These are phyloP conservation scores for Cantharis rustica DNA, from an alignment of 2,888 invertebrate genomes.

Conservation along the genomic window DNA sequence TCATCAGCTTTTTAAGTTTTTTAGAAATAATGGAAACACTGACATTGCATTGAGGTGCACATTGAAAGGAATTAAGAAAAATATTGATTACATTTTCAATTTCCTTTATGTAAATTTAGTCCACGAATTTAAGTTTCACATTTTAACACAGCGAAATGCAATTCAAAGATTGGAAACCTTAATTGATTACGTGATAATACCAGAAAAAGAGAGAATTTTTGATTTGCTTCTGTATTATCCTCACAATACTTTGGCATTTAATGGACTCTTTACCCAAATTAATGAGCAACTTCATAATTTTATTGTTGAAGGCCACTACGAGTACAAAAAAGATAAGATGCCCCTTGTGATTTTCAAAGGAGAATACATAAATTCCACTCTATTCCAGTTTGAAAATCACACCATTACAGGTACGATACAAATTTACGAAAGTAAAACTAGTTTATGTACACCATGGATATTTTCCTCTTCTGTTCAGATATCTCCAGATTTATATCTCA, in stretches of 20 bases:
- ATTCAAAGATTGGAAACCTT: conserved; percentile 31
- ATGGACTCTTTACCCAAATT: conserved; percentile 22
- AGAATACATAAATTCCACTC: conserved; percentile 32
- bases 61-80: conserved; percentile 29
- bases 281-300: conserved; percentile 6
- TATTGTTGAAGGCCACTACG: conserved; percentile 12
- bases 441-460: conserved; percentile 32
- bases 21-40: conserved; percentile 1
- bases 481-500: conserved; percentile 33
- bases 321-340: conserved; percentile 9
- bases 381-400: conserved; percentile 30
- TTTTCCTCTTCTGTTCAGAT: conserved; percentile 32
- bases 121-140: conserved; percentile 19
- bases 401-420: conserved; percentile 28
- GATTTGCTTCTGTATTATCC: conserved; percentile 35
- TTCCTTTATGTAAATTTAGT: conserved; percentile 26
- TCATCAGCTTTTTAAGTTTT: conserved; percentile 33
- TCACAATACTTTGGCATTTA: conserved; percentile 28
- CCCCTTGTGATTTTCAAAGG: conserved; percentile 27
- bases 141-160: conserved; percentile 31
- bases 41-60: conserved; percentile 30
- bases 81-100: conserved; percentile 32
- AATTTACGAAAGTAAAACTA: conserved; percentile 16
- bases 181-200: conserved; percentile 22
- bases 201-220: conserved; percentile 15